phyloP scores from a whole-genome alignment of 2,888 invertebrate species.

The Liodrosophila aerea region DNA sequence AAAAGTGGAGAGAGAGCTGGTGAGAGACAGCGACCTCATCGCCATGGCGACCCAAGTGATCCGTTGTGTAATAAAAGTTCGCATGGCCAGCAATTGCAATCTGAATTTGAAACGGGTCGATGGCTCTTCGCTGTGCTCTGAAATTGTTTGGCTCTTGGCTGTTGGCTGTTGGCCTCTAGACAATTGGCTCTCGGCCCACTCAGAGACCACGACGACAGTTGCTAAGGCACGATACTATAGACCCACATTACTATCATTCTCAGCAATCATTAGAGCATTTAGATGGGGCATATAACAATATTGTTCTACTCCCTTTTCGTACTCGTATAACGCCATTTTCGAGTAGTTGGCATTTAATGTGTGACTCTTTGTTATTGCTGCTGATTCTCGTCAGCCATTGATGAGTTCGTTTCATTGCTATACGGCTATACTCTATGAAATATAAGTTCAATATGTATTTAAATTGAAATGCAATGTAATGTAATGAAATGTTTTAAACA shows the following conservation, averaged over 20 bases:
- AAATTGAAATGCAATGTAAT: no score
- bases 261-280: conserved; percentile 13
- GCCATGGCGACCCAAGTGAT: conserved; percentile 39
- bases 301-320: conserved; percentile 32
- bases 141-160: conserved; percentile 16
- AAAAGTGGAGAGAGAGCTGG: conserved; percentile 6
- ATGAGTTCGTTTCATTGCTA: conserved; percentile 34
- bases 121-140: conserved; percentile 16
- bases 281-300: conserved; percentile 21
- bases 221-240: conserved; percentile 20
- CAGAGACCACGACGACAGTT: conserved; percentile 21
- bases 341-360: conserved; percentile 49
- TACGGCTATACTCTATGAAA: conserved; percentile 1
- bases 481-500: no score
- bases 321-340: conserved; percentile 21
- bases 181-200: conserved; percentile 27
- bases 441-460: no score
- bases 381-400: conserved; percentile 49
- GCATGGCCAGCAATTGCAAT: conserved; percentile 66
- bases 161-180: not conserved
- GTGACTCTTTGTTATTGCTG: conserved; percentile 19
- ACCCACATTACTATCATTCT: conserved; percentile 10
- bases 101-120: conserved; percentile 61
- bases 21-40: conserved; percentile 9
- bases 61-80: conserved; percentile 69